phyloP scores from a whole-genome alignment of 37 sponge, comb jelly and placozoan genomes.

The Haliclona indistincta region DNA sequence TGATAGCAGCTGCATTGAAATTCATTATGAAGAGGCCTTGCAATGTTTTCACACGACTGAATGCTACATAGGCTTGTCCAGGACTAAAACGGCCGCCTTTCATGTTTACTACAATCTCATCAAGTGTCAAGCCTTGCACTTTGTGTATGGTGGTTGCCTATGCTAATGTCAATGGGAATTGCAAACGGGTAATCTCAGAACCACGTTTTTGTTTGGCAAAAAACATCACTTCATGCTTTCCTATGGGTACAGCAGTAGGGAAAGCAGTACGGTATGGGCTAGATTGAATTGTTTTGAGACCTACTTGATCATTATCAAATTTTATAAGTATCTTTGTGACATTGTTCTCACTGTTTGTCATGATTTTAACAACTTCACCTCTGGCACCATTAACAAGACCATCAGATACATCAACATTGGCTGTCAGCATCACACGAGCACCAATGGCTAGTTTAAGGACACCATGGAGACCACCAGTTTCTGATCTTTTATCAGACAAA shows the following conservation, averaged over 20 bases:
- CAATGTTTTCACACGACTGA: slow-evolving; percentile 26
- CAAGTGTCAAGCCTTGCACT: slow-evolving; percentile 36
- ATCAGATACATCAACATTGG: slow-evolving; percentile 52
- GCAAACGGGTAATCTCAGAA: slow-evolving; percentile 30
- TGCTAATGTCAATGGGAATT: slow-evolving; percentile 50
- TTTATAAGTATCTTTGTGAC: slow-evolving; percentile 36
- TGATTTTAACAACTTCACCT: slow-evolving; percentile 24
- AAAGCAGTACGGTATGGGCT: slow-evolving; percentile 11
- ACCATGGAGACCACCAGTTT: slow-evolving; percentile 37
- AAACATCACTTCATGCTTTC: slow-evolving; percentile 37
- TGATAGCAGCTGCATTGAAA: slow-evolving; percentile 21
- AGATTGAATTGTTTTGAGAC: slow-evolving; percentile 15
- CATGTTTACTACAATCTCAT: slow-evolving; percentile 39
- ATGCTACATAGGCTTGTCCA: slow-evolving; percentile 49
- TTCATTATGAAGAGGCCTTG: slow-evolving; percentile 17
- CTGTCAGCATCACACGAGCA: slow-evolving; percentile 41
- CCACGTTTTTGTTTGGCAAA: slow-evolving; percentile 21
- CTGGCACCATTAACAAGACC: slow-evolving; percentile 21
- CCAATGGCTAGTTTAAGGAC: slow-evolving; percentile 40
- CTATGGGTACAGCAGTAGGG: slow-evolving; percentile 36
- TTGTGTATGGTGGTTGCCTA: slow-evolving; percentile 46
- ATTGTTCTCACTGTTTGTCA: slow-evolving; percentile 12
- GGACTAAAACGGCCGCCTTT: slow-evolving; percentile 14
- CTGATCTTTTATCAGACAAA: slow-evolving; percentile 25
- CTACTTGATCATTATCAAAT: slow-evolving; percentile 35